A percentile compares a stretch with the other conserved stretches of the same genome.
Evolutionary conservation across 2,797 vertebrate species (phyloP).

Genomic region (Acipenser oxyrinchus): DNA sequence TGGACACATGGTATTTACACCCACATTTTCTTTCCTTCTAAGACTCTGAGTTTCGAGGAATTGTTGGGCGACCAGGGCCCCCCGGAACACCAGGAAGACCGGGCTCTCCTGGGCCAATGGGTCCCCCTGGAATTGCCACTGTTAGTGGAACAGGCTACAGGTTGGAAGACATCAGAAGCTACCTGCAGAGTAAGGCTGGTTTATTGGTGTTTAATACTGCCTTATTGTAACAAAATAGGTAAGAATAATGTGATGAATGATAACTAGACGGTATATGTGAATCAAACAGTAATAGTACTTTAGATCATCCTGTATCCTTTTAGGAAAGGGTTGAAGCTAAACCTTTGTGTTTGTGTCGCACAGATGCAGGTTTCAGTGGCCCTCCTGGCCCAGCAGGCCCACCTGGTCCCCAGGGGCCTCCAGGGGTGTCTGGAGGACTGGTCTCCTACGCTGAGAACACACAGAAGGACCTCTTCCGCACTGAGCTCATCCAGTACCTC

Average conservation of each 20-base stretch:
- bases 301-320: no score
- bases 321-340: no score
- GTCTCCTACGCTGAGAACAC: conserved; percentile 56
- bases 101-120: conserved; percentile 55
- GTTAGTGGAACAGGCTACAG: conserved; percentile 45
- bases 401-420: conserved; percentile 71
- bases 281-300: no score
- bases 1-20: conserved; percentile 3
- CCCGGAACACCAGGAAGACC: conserved; percentile 66
- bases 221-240: neutral
- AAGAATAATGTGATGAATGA: neutral
- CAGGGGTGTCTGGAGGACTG: conserved; percentile 50
- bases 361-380: conserved; percentile 60
- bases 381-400: conserved; percentile 62
- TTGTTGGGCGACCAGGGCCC: conserved; percentile 63
- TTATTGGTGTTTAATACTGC: neutral
- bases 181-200: conserved; percentile 70
- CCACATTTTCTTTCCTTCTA: conserved; percentile 21
- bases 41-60: conserved; percentile 60
- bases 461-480: conserved; percentile 48
- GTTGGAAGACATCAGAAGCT: conserved; percentile 60
- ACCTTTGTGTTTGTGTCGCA: neutral
- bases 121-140: conserved; percentile 38
- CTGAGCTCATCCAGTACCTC: conserved; percentile 67
- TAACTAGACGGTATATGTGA: no score